phyloP scores from a whole-genome alignment of 2,113 vertebrate genomes.

The Solenodon paradoxus region DNA sequence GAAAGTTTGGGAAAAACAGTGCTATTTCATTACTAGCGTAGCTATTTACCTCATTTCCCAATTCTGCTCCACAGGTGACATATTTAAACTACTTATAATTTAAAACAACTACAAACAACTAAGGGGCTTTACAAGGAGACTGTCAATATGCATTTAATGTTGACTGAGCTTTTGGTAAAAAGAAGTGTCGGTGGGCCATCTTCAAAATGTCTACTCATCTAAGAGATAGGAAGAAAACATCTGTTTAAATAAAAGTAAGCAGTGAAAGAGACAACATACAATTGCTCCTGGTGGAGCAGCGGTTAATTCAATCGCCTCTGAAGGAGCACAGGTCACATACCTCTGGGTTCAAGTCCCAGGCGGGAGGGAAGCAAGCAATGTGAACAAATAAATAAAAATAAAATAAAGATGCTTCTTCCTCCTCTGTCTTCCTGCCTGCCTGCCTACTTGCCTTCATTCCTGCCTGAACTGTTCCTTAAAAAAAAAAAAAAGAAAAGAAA shows the following conservation, averaged over 20 bases:
- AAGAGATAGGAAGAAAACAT: background rate
- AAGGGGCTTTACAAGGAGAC: background rate
- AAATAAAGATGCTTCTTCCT: too few species aligned
- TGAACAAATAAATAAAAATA: too few species aligned
- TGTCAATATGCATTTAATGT: background rate
- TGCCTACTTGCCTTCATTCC: background rate
- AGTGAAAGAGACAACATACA: background rate
- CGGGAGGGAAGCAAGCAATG: too few species aligned
- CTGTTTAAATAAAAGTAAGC: background rate
- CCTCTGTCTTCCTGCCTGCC: background rate
- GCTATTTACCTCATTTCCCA: background rate
- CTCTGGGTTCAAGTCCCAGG: too few species aligned
- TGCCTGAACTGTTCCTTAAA: background rate
- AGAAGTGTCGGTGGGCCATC: background rate
- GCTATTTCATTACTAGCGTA: background rate
- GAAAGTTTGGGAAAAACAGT: slow-evolving; percentile 21
- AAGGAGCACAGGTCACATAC: background rate
- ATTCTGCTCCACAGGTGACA: background rate
- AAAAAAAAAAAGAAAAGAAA: too few species aligned
- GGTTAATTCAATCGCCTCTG: background rate
- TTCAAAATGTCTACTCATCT: background rate
- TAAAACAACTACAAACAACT: background rate
- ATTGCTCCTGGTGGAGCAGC: background rate
- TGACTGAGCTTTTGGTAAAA: background rate
- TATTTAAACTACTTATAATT: slow-evolving; percentile 1